phyloP scores from a whole-genome alignment of 2,888 invertebrate genomes.

The Scaeva pyrastri region DNA sequence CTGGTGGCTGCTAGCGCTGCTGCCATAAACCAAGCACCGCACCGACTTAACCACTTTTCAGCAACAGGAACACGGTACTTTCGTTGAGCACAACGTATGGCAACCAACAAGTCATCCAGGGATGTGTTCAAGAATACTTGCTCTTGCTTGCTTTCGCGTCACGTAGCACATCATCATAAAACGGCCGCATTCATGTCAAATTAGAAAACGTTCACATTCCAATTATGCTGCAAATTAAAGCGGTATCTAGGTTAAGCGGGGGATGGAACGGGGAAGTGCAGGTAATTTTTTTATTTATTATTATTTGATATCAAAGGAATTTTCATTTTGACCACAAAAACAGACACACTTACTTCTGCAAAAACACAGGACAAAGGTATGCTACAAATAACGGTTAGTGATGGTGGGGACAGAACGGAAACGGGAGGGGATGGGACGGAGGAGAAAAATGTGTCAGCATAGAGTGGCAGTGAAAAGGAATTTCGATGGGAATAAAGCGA shows the following conservation, averaged over 20 bases:
- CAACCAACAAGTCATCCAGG: slow-evolving; percentile 29
- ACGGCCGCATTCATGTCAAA: slow-evolving; percentile 68
- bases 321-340: slow-evolving; percentile 47
- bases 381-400: background rate
- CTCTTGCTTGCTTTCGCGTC: slow-evolving; percentile 26
- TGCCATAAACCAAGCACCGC: slow-evolving; percentile 19
- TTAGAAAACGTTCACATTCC: slow-evolving; percentile 68
- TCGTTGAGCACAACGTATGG: background rate
- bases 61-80: slow-evolving; percentile 16
- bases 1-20: background rate
- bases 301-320: slow-evolving; percentile 52
- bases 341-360: background rate
- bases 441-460: background rate
- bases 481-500: slow-evolving; percentile 29
- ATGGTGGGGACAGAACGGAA: too few relatives aligned
- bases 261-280: background rate
- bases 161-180: slow-evolving; percentile 68
- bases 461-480: slow-evolving; percentile 16
- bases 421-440: background rate
- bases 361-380: background rate
- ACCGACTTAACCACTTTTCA: slow-evolving; percentile 28
- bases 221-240: slow-evolving; percentile 72
- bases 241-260: slow-evolving; percentile 21
- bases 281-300: slow-evolving; percentile 41
- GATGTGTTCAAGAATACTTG: slow-evolving; percentile 43